A percentile compares a stretch with the other conserved stretches of the same genome.
These are phyloP conservation scores for Scrobipalpa costella DNA, from an alignment of 2,888 invertebrate species.

Conservation along the genomic window DNA sequence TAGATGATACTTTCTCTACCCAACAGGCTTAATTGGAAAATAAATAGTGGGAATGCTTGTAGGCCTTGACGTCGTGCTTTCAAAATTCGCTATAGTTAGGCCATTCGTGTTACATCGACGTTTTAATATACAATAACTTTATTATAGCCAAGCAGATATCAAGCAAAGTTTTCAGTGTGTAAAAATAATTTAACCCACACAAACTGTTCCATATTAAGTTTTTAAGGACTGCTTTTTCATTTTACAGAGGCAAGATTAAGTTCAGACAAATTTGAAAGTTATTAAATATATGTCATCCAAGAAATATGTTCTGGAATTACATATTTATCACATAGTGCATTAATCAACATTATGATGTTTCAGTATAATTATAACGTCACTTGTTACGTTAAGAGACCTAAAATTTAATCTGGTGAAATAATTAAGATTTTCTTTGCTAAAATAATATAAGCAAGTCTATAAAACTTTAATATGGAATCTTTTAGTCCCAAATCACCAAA, in stretches of 20 bases:
- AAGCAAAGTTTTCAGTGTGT: conserved; percentile 47
- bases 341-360: too few species aligned
- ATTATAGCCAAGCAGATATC: conserved; percentile 52
- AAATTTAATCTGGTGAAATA: too few species aligned
- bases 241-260: not conserved
- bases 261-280: too few species aligned
- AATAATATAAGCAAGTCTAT: too few species aligned
- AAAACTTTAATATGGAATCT: not conserved
- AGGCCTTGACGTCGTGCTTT: conserved; percentile 44
- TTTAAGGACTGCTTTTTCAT: conserved; percentile 8
- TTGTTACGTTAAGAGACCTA: too few species aligned
- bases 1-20: conserved; percentile 6
- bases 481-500: not conserved
- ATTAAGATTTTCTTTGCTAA: too few species aligned
- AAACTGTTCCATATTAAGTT: conserved; percentile 18
- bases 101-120: conserved; percentile 40
- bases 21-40: conserved; percentile 32
- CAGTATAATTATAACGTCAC: too few species aligned
- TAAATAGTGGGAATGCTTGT: conserved; percentile 50
- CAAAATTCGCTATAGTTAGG: conserved; percentile 33
- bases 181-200: conserved; percentile 33
- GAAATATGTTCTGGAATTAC: too few species aligned
- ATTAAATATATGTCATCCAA: too few species aligned
- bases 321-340: too few species aligned
- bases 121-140: conserved; percentile 35